Evolutionary conservation across 2,797 vertebrate species (phyloP), one percentile per base, ranked within the genome.

Genomic region (Parambassis ranga): DNA sequence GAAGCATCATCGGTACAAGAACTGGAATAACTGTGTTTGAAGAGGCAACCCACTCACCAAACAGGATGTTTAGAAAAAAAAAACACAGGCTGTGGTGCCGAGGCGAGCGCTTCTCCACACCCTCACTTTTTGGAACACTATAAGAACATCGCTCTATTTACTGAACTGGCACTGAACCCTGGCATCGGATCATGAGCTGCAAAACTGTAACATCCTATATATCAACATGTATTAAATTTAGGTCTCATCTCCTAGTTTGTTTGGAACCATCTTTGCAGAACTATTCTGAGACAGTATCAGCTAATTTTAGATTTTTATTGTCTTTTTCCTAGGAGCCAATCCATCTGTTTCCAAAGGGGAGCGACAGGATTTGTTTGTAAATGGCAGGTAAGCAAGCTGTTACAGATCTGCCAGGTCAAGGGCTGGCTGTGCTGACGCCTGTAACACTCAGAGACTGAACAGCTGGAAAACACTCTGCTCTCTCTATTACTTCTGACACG

Each of bases 371-470:
- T 32, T 86, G 83, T 71, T 79, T 53, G 82, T 74, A 66, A 77
- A 74, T 63, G 38, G 33, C 2, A 8, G 27, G 30, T 48, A 22
- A 61, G 75, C 84, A 60, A 79, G 75, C 85, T 62, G 76, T 64
- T 36, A 72, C 1, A n/a, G 65, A 67, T 72, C 20, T 36, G 16
- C 15, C 36, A 82, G 91, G 90, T 92, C 86, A 89, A 67, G 67
- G 71, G 65, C 74, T 43, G 55, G 73, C 82, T 87, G 83, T 65
- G 87, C 48, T 73, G 89, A 78, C 50, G 65, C 27, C 56, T 60
- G 72, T 83, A 89, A 79, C 81, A 72, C 82, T 87, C 78, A 61
- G 62, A 84, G 42, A 53, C 52, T 36, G 81, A 89, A 83, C 71
- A 77, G 68, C 62, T 89, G 86, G 71, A 89, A 72, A 81, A 49